Conservation (phyloP, 2,888 invertebrate genomes). For the Stictocephala bisonia region DNA sequence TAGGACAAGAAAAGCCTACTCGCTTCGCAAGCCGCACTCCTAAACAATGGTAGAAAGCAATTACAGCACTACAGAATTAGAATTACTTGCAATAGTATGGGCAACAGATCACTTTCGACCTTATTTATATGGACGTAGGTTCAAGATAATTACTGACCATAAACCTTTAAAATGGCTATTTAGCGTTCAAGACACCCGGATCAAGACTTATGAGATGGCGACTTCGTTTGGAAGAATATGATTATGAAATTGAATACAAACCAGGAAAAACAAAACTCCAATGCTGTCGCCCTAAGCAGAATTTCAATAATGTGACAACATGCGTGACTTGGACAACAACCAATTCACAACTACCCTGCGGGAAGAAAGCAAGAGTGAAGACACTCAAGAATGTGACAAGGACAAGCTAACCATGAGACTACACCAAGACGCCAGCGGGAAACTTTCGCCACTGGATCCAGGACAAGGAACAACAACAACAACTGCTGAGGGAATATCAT, state of each 20-base stretch:
- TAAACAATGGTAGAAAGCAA: constrained; percentile 3
- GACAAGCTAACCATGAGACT: too few relatives aligned
- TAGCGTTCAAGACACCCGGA: not conserved
- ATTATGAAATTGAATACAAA: not conserved
- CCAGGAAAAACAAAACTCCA: too few relatives aligned
- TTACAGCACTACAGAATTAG: constrained; percentile 12
- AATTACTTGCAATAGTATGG: constrained; percentile 30
- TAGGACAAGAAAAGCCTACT: constrained; percentile 13
- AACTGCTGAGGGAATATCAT: too few relatives aligned
- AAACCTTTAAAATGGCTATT: constrained; percentile 15
- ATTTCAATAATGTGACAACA: too few relatives aligned
- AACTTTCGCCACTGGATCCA: too few relatives aligned
- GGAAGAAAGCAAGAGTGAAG: too few relatives aligned
- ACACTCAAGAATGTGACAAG: too few relatives aligned
- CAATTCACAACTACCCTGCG: too few relatives aligned
- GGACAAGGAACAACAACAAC: too few relatives aligned
- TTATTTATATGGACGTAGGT: constrained; percentile 1
- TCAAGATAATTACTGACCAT: constrained; percentile 31
- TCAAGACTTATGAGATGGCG: not conserved
- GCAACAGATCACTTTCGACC: constrained; percentile 1
- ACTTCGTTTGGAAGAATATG: not conserved
- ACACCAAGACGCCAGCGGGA: too few relatives aligned
- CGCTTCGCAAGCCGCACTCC: constrained; percentile 11
- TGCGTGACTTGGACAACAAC: too few relatives aligned
- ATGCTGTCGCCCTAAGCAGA: not conserved